Conservation (phyloP, 2,113 vertebrate species). For the Corythaeola cristata region DNA sequence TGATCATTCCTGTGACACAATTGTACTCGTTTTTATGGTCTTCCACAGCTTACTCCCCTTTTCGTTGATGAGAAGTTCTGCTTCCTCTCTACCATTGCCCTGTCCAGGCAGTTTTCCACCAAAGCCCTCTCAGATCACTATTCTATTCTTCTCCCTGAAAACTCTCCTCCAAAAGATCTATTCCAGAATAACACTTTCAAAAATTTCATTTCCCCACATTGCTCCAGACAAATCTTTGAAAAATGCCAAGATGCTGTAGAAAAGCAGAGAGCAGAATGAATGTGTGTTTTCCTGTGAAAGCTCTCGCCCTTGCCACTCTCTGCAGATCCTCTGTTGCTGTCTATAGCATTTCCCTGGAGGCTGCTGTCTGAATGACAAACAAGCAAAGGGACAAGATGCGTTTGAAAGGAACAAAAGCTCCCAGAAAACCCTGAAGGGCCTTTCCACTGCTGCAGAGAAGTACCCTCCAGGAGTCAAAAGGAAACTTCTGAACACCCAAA, state of each 20-base stretch:
- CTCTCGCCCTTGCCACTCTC: background rate
- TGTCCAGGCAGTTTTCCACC: background rate
- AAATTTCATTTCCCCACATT: background rate
- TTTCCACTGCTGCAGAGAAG: background rate
- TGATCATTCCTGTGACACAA: background rate
- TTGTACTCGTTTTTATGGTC: background rate
- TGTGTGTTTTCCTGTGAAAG: background rate
- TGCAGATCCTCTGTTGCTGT: background rate
- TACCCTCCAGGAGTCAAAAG: background rate
- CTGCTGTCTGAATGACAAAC: constrained; percentile 37
- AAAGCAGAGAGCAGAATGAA: background rate
- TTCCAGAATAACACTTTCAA: background rate
- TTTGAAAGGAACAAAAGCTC: constrained; percentile 27
- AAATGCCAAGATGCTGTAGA: background rate
- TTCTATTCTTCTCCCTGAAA: background rate
- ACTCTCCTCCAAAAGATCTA: background rate
- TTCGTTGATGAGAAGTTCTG: background rate
- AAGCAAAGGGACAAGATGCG: constrained; percentile 1
- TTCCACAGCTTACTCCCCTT: background rate
- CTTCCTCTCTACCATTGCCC: background rate
- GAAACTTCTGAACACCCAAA: background rate
- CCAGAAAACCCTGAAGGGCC: background rate
- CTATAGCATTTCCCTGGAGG: constrained; percentile 31
- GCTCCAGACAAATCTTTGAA: background rate
- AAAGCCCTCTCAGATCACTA: background rate